Conservation (phyloP, 2,113 vertebrate species). For the Paratilapia polleni region DNA sequence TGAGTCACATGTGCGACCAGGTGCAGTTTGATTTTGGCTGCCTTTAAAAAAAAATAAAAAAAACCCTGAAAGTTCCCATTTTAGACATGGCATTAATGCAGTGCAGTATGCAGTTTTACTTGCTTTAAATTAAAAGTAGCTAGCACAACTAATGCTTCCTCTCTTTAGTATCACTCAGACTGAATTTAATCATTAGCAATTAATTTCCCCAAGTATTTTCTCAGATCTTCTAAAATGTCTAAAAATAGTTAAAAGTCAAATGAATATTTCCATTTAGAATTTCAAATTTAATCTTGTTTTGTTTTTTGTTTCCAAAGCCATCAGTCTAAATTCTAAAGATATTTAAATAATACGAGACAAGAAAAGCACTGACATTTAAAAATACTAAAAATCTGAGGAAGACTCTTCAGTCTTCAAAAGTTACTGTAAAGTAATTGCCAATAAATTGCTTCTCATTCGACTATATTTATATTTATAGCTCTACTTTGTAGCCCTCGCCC, state of each 20-base stretch:
- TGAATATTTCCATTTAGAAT: no score
- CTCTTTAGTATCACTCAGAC: background rate
- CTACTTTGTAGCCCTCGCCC: background rate
- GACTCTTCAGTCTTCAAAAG: background rate
- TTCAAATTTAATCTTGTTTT: no score
- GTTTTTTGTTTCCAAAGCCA: background rate
- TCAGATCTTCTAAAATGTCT: background rate
- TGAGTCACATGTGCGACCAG: background rate
- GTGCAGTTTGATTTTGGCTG: slow-evolving; percentile 9
- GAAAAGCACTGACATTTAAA: background rate
- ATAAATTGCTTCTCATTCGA: background rate
- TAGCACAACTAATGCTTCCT: no score
- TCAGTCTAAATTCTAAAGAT: background rate
- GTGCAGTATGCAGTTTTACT: no score
- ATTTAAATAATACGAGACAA: background rate
- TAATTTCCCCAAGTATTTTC: background rate
- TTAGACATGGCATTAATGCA: no score
- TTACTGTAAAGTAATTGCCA: background rate
- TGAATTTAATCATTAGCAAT: background rate
- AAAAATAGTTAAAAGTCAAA: background rate
- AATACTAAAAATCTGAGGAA: background rate
- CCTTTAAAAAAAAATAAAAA: background rate
- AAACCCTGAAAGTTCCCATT: no score
- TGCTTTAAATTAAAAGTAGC: no score
- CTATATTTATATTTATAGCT: background rate